Conservation (phyloP, 2,888 invertebrate species). For the Brachyopa scutellaris region DNA sequence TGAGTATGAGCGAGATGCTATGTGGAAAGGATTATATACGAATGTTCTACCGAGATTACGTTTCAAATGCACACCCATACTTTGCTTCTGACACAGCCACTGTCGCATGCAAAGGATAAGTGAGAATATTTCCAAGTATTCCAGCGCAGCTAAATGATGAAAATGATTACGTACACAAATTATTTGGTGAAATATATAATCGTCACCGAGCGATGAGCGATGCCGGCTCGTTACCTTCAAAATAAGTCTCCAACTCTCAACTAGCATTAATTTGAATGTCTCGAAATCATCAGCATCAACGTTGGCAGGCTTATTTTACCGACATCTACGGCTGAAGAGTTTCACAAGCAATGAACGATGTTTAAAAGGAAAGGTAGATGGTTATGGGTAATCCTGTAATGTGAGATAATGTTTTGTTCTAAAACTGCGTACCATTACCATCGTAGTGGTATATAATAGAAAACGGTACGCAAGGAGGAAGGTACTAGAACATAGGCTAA, state of each 20-base stretch:
- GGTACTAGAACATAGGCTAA: no score
- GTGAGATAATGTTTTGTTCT: no score
- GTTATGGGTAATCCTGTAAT: no score
- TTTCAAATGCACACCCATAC: conserved; percentile 27
- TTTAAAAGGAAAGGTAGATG: not conserved
- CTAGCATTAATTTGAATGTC: not conserved
- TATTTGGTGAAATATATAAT: conserved; percentile 11
- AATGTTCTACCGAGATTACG: conserved; percentile 63
- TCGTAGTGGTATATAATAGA: no score
- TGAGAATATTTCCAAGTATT: not conserved
- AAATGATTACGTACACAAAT: conserved; percentile 23
- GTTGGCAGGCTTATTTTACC: not conserved
- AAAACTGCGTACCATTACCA: no score
- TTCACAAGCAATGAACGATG: not conserved
- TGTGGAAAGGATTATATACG: conserved; percentile 57
- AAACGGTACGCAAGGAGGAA: no score
- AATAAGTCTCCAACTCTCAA: not conserved
- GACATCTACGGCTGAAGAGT: not conserved
- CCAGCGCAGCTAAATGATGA: not conserved
- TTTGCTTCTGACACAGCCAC: no score
- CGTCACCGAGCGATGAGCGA: conserved; percentile 4
- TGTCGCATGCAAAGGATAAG: conserved; percentile 13
- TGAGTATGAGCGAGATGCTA: conserved; percentile 35
- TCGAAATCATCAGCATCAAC: not conserved
- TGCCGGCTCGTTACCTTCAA: not conserved